phyloP scores from a whole-genome alignment of 2,113 vertebrate species.

The Oryzias melastigma region DNA sequence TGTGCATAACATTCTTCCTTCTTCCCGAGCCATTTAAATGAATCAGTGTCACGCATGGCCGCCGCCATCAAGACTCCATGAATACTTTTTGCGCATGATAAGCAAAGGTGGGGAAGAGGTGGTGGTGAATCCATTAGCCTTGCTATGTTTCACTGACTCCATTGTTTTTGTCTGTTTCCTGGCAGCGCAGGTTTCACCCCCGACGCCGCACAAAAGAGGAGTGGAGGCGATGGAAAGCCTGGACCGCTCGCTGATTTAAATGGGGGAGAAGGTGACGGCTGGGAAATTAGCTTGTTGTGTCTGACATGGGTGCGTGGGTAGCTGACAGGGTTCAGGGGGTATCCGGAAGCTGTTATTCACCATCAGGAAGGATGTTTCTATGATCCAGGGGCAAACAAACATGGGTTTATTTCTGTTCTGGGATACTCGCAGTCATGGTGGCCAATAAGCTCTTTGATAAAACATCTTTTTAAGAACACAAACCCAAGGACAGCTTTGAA shows the following conservation, averaged over 20 bases:
- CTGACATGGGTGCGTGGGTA: neutral
- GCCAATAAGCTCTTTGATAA: too few species aligned
- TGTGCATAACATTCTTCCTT: constrained; percentile 37
- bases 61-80: constrained; percentile 58
- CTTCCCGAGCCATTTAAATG: constrained; percentile 59
- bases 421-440: too few species aligned
- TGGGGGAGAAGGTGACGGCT: constrained; percentile 4
- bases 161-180: constrained; percentile 66
- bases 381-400: constrained; percentile 9
- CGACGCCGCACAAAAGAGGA: constrained; percentile 21
- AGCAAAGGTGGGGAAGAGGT: constrained; percentile 58
- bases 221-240: constrained; percentile 37
- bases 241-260: constrained; percentile 30
- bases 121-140: constrained; percentile 69
- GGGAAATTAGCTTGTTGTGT: constrained; percentile 11
- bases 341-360: too few species aligned
- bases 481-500: too few species aligned
- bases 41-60: constrained; percentile 66
- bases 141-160: constrained; percentile 68
- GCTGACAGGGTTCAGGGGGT: neutral
- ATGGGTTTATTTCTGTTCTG: too few species aligned
- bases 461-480: too few species aligned
- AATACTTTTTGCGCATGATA: constrained; percentile 70
- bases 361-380: neutral
- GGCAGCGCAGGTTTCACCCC: constrained; percentile 56